Conservation (phyloP, 1,140 invertebrate species). For the Brachionus koreanus region DNA sequence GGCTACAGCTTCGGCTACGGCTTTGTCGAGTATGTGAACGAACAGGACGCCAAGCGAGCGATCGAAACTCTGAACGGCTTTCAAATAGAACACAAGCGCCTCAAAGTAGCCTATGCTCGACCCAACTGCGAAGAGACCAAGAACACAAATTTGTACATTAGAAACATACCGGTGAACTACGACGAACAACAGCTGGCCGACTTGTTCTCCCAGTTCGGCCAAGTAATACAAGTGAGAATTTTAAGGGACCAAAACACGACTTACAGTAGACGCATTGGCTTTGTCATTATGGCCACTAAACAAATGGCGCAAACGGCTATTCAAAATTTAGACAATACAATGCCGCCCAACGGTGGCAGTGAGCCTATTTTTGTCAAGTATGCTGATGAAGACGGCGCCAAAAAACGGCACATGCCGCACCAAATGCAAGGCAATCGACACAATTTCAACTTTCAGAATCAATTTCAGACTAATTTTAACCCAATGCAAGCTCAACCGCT, state of each 20-base stretch:
- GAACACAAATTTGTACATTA: constrained; percentile 43
- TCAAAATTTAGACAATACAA: constrained; percentile 14
- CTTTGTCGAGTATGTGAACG: constrained; percentile 40
- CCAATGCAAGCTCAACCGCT: not conserved
- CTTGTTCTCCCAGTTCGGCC: constrained; percentile 22
- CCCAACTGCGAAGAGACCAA: constrained; percentile 44
- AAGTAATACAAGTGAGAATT: constrained; percentile 30
- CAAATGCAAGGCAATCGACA: not conserved
- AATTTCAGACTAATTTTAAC: not conserved
- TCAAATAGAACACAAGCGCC: constrained; percentile 25
- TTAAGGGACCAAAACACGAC: constrained; percentile 1
- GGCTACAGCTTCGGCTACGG: constrained; percentile 45
- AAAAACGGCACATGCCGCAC: not conserved
- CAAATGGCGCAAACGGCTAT: constrained; percentile 38
- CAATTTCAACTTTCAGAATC: not conserved
- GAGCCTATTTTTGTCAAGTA: constrained; percentile 42
- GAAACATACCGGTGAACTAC: constrained; percentile 29
- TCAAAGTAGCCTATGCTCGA: constrained; percentile 41
- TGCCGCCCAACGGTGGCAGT: not conserved
- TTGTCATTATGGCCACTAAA: constrained; percentile 44
- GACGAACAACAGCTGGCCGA: constrained; percentile 26
- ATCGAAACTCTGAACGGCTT: constrained; percentile 9
- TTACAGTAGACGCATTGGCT: constrained; percentile 18
- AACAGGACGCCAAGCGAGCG: constrained; percentile 22
- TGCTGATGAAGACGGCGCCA: constrained; percentile 30